Conservation (phyloP, 2,797 vertebrate species). For the Gymnothorax javanicus region DNA sequence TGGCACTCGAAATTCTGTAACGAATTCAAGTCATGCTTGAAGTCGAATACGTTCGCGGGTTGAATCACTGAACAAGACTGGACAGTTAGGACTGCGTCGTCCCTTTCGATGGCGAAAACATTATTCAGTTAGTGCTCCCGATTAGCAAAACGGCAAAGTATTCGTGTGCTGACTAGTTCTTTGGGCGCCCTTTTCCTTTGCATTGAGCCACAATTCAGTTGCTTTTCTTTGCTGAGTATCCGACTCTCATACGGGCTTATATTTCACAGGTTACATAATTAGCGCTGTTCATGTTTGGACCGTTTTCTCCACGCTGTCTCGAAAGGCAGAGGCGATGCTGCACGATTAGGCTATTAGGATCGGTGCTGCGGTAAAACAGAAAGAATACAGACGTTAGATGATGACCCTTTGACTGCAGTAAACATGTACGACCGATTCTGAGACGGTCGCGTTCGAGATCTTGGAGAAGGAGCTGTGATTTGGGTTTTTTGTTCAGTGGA, state of each 20-base stretch:
- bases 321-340: slow-evolving; percentile 32
- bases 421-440: slow-evolving; percentile 58
- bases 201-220: slow-evolving; percentile 7
- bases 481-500: slow-evolving; percentile 63
- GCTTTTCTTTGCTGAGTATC: slow-evolving; percentile 14
- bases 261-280: slow-evolving; percentile 7
- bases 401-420: slow-evolving; percentile 49
- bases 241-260: neutral
- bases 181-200: slow-evolving; percentile 18
- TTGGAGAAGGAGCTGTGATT: slow-evolving; percentile 55
- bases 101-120: neutral
- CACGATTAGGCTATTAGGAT: slow-evolving; percentile 38
- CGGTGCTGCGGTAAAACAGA: slow-evolving; percentile 12
- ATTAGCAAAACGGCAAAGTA: slow-evolving; percentile 14
- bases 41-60: slow-evolving; percentile 6
- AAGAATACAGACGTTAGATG: slow-evolving; percentile 43
- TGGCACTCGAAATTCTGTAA: slow-evolving; percentile 4
- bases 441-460: slow-evolving; percentile 55
- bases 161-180: slow-evolving; percentile 29
- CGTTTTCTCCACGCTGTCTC: slow-evolving; percentile 13
- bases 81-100: slow-evolving; percentile 24
- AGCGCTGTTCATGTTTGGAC: neutral
- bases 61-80: slow-evolving; percentile 27
- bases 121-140: no score
- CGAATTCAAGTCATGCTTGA: slow-evolving; percentile 61